Evolutionary conservation across 2,797 vertebrate genomes (phyloP).

Genomic region (Gymnopithys bicolor): DNA sequence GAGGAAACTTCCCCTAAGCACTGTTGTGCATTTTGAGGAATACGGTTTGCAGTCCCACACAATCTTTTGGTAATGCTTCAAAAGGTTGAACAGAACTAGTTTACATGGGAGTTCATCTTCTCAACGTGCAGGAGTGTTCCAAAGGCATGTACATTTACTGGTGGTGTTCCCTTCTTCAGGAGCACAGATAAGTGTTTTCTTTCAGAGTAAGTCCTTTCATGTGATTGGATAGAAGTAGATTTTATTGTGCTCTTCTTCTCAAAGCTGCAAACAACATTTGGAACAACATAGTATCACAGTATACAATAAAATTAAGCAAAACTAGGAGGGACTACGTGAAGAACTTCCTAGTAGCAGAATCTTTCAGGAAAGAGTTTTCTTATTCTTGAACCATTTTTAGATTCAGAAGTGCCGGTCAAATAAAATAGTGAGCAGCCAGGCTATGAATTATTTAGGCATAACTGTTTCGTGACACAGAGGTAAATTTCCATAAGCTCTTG

Average conservation of each 20-base stretch:
- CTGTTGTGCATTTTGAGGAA: fast-evolving
- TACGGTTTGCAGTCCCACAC: not conserved
- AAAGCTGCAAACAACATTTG: not conserved
- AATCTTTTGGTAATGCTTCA: not conserved
- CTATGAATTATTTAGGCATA: fast-evolving
- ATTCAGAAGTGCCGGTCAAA: not conserved
- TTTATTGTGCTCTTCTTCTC: fast-evolving
- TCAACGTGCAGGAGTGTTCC: fast-evolving
- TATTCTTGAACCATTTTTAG: not conserved
- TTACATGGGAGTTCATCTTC: not conserved
- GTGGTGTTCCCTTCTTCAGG: not conserved
- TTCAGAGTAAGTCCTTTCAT: not conserved
- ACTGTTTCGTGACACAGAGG: not conserved
- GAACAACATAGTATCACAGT: fast-evolving
- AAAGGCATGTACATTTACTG: fast-evolving
- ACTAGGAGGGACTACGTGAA: fast-evolving
- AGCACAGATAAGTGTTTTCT: not conserved
- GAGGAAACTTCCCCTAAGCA: not conserved
- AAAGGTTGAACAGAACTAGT: not conserved
- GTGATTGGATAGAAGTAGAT: fast-evolving
- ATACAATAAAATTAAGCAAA: not conserved
- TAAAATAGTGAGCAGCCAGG: not conserved
- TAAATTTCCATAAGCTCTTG: not conserved
- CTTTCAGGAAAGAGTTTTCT: not conserved
- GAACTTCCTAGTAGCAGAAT: fast-evolving